Evolutionary conservation across 1,140 invertebrate species (phyloP).

Genomic region (Diplogasteroides magnus): DNA sequence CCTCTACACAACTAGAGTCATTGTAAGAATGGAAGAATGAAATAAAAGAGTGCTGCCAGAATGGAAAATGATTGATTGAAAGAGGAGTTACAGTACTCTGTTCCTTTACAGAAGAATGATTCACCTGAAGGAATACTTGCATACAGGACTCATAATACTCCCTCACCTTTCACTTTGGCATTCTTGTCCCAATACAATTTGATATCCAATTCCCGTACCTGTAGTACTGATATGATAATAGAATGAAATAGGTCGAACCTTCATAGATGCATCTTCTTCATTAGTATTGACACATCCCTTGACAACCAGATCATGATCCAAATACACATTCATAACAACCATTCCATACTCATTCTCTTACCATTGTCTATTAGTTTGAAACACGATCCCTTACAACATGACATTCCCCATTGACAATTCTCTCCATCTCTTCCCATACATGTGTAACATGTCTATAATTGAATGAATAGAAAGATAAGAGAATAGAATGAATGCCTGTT

Average conservation of each 20-base stretch:
- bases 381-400: constrained; percentile 37
- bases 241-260: constrained; percentile 6
- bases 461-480: not conserved
- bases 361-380: constrained; percentile 34
- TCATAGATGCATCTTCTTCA: constrained; percentile 38
- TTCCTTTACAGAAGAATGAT: constrained; percentile 35
- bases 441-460: constrained; percentile 16
- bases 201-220: constrained; percentile 17
- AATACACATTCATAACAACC: not conserved
- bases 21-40: no score
- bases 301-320: constrained; percentile 32
- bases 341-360: constrained; percentile 7
- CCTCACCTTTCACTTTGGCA: constrained; percentile 30
- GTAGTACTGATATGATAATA: not conserved
- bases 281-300: constrained; percentile 33
- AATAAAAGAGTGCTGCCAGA: no score
- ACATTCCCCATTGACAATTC: constrained; percentile 25
- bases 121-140: constrained; percentile 21
- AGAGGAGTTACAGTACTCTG: constrained; percentile 22
- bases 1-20: no score
- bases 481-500: not conserved
- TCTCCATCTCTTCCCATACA: constrained; percentile 36
- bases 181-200: constrained; percentile 31
- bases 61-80: no score
- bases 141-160: not conserved